Conservation (phyloP, 1,140 invertebrate species). For the Drosophila bipectinata region DNA sequence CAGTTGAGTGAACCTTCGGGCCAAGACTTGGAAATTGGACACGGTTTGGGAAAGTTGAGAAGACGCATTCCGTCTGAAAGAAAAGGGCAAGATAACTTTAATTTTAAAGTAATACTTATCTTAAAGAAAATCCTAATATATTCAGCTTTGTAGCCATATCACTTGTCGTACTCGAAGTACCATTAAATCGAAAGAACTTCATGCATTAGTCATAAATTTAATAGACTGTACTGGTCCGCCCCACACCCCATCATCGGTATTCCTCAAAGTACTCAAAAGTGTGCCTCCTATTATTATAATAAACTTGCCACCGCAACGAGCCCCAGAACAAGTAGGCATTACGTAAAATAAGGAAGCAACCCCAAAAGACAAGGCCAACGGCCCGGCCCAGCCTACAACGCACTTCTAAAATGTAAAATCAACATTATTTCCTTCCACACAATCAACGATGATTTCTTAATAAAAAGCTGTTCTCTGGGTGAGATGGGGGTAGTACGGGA, state of each 20-base stretch:
- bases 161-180: slow-evolving; percentile 20
- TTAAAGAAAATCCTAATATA: no score
- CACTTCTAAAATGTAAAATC: slow-evolving; percentile 73
- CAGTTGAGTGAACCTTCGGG: slow-evolving; percentile 53
- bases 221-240: slow-evolving; percentile 48
- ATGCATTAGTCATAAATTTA: slow-evolving; percentile 60
- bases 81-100: background rate
- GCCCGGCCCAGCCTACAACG: slow-evolving; percentile 25
- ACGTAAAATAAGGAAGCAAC: slow-evolving; percentile 20
- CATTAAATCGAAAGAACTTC: slow-evolving; percentile 48
- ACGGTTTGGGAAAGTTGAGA: background rate
- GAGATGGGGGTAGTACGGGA: slow-evolving; percentile 8
- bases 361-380: slow-evolving; percentile 7
- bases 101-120: background rate
- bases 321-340: slow-evolving; percentile 22
- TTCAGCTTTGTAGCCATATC: background rate
- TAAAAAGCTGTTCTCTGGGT: slow-evolving; percentile 61
- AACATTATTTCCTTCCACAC: slow-evolving; percentile 82
- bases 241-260: slow-evolving; percentile 6
- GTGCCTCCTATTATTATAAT: slow-evolving; percentile 77
- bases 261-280: slow-evolving; percentile 58
- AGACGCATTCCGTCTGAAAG: background rate
- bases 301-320: slow-evolving; percentile 69
- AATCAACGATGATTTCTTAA: slow-evolving; percentile 83
- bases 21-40: slow-evolving; percentile 24